Conservation (phyloP, 2,113 vertebrate species). For the Pao palembangensis region DNA sequence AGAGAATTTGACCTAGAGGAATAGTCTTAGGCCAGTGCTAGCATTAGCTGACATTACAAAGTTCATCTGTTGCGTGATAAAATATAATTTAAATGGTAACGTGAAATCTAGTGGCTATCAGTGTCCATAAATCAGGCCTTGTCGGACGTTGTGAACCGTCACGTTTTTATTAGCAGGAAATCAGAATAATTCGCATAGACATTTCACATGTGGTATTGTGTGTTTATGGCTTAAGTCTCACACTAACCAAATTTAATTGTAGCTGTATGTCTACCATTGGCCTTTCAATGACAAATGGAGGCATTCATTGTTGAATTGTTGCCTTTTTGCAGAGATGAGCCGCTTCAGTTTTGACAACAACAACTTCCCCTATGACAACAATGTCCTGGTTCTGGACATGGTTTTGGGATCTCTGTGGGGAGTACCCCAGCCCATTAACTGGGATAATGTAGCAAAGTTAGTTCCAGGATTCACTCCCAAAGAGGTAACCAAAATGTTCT, state of each 20-base stretch:
- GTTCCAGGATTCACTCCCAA: conserved; percentile 92
- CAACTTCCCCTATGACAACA: conserved; percentile 93
- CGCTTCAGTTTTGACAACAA: conserved; percentile 90
- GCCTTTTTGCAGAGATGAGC: conserved; percentile 79
- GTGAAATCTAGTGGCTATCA: too few species aligned
- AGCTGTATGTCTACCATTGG: too few species aligned
- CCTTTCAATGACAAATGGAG: background rate
- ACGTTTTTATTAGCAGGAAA: too few species aligned
- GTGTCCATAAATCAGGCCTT: too few species aligned
- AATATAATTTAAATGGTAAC: too few species aligned
- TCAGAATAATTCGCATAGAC: too few species aligned
- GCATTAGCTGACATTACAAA: conserved; percentile 5
- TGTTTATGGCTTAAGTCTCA: too few species aligned
- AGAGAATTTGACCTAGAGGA: conserved; percentile 1
- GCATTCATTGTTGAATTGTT: background rate
- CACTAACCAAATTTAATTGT: too few species aligned
- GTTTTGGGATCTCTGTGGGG: conserved; percentile 88
- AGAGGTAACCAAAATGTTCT: conserved; percentile 78
- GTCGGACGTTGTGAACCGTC: too few species aligned
- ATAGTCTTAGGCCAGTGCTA: conserved; percentile 36
- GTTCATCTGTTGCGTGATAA: background rate
- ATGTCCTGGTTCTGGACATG: conserved; percentile 93
- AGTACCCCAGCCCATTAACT: conserved; percentile 89
- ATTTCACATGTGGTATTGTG: too few species aligned
- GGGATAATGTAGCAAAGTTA: conserved; percentile 92